A percentile compares a stretch with the other conserved stretches of the same genome.
These are phyloP conservation scores for Drosophila oshimai DNA, from an alignment of 1,140 invertebrate species.

Conservation along the genomic window DNA sequence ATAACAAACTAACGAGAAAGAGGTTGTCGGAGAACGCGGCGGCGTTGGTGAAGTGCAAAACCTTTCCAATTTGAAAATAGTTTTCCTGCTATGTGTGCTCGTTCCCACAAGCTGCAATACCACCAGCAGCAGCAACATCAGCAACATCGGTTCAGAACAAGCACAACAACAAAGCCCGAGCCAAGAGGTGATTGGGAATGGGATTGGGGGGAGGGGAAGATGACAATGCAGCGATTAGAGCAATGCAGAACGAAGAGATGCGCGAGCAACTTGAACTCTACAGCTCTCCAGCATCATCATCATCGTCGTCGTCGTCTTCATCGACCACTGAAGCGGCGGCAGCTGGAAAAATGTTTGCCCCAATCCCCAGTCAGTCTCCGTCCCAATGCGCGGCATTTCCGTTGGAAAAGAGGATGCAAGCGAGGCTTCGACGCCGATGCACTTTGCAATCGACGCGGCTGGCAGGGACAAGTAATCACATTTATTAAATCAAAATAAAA, in stretches of 20 bases:
- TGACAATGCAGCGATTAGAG: slow-evolving; percentile 78
- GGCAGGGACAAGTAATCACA: slow-evolving; percentile 38
- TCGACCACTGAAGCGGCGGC: slow-evolving; percentile 7
- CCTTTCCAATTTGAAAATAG: slow-evolving; percentile 81
- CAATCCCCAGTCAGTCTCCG: slow-evolving; percentile 11
- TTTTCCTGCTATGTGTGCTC: slow-evolving; percentile 66
- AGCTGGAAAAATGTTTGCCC: slow-evolving; percentile 73
- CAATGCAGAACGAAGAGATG: too few relatives aligned
- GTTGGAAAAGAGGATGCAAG: slow-evolving; percentile 56
- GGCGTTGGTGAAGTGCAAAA: slow-evolving; percentile 74
- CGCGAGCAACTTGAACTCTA: slow-evolving; percentile 76
- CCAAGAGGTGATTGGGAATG: slow-evolving; percentile 9
- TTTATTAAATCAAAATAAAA: slow-evolving; percentile 73
- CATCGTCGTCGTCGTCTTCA: background rate
- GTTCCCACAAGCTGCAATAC: slow-evolving; percentile 56
- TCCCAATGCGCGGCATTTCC: slow-evolving; percentile 74
- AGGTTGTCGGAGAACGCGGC: background rate
- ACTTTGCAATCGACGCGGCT: background rate
- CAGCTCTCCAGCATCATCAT: slow-evolving; percentile 8
- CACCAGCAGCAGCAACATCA: slow-evolving; percentile 15
- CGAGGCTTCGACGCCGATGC: slow-evolving; percentile 1
- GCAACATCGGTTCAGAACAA: slow-evolving; percentile 33
- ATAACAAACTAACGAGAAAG: slow-evolving; percentile 80
- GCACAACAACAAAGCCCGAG: slow-evolving; percentile 25
- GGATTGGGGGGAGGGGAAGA: slow-evolving; percentile 37